phyloP scores from a whole-genome alignment of 2,113 vertebrate genomes.

The Pycnonotus jocosus region DNA sequence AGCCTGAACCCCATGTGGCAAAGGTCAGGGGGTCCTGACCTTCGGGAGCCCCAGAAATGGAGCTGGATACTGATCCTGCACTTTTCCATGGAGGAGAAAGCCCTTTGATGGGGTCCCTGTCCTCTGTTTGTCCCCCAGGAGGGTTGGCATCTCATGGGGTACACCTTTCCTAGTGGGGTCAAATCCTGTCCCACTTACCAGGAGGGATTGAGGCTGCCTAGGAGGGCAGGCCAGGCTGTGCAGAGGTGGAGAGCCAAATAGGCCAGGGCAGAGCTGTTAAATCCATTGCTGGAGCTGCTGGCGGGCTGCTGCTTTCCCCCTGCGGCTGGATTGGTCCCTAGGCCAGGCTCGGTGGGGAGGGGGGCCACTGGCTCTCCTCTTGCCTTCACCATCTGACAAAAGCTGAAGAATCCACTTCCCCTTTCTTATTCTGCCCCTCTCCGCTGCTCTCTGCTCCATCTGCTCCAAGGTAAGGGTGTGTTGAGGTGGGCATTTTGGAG shows the following conservation, averaged over 20 bases:
- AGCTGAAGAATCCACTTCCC: conserved; percentile 20
- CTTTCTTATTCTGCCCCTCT: not conserved
- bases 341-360: not conserved
- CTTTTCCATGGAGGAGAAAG: not conserved
- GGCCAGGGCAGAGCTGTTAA: conserved; percentile 34
- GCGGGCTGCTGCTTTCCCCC: not conserved
- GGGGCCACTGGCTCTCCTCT: not conserved
- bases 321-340: not conserved
- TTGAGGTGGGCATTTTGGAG: not conserved
- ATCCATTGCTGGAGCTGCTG: not conserved
- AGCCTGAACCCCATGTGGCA: not conserved
- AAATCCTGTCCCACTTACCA: not conserved
- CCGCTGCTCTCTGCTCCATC: fast-evolving
- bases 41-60: not conserved
- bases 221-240: not conserved
- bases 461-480: not conserved
- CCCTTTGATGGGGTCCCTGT: fast-evolving
- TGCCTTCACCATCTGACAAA: conserved; percentile 18
- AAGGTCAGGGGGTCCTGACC: not conserved
- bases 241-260: not conserved
- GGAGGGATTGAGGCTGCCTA: not conserved
- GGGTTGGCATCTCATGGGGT: not conserved
- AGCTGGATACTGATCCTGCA: not conserved
- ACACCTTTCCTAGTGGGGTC: not conserved
- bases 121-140: not conserved